These are phyloP conservation scores for Helogale parvula DNA, from an alignment of 2,113 vertebrate species.

Conservation along the genomic window DNA sequence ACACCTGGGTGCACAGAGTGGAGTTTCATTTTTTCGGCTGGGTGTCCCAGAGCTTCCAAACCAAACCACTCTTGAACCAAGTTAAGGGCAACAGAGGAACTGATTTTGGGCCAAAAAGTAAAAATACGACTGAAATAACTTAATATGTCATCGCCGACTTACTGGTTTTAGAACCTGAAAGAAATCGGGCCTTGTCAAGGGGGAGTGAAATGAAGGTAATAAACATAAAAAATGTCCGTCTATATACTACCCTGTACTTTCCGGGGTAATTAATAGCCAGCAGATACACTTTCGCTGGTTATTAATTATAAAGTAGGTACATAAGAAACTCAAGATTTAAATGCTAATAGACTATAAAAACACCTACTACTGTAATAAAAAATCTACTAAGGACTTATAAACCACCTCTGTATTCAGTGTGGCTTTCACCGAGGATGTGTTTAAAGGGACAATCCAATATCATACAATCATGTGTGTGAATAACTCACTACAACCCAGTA, in stretches of 20 bases:
- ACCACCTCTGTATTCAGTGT: neutral
- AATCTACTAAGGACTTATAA: neutral
- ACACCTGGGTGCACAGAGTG: neutral
- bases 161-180: neutral
- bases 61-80: neutral
- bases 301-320: constrained; percentile 19
- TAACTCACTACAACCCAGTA: neutral
- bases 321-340: neutral
- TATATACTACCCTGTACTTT: neutral
- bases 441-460: neutral
- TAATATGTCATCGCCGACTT: neutral
- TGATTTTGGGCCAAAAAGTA: neutral
- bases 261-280: neutral
- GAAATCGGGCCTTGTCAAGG: neutral
- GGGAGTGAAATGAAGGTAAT: neutral
- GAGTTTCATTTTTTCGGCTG: neutral
- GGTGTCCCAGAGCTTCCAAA: neutral
- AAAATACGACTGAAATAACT: neutral
- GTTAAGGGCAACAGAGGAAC: neutral
- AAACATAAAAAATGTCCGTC: neutral
- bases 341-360: neutral
- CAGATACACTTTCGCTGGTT: neutral
- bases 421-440: neutral
- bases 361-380: neutral
- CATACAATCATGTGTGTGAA: neutral